phyloP scores from a whole-genome alignment of 53 echinoderm and acorn worm species.

The Arbacia lixula region DNA sequence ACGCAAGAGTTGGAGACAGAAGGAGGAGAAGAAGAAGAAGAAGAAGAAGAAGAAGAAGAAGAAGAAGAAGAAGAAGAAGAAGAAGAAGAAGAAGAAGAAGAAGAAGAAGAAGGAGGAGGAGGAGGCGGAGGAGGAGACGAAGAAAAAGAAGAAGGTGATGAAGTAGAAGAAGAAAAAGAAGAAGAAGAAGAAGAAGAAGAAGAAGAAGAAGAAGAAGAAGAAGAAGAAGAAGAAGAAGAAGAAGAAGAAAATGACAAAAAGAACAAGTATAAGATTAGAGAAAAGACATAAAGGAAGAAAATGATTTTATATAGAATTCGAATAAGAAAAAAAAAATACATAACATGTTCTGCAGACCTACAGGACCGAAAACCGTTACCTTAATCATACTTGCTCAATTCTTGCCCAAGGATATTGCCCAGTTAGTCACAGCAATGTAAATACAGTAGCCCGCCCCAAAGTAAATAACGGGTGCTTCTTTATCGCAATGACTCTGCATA shows the following conservation, averaged over 20 bases:
- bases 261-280: constrained; percentile 14
- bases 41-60: constrained; percentile 3
- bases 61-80: not conserved
- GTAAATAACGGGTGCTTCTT: no score
- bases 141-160: not conserved
- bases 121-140: no score
- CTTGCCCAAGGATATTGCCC: no score
- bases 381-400: no score
- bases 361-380: no score
- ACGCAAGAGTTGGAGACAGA: not conserved
- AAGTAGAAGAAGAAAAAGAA: not conserved
- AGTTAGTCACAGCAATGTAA: no score
- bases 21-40: not conserved
- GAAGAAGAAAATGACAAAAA: constrained; percentile 19
- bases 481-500: no score
- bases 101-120: not conserved
- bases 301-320: no score
- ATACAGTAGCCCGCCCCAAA: no score
- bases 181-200: not conserved
- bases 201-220: not conserved
- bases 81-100: not conserved
- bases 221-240: not conserved
- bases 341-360: no score
- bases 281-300: no score
- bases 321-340: no score